Evolutionary conservation across 2,797 vertebrate species (phyloP).

Genomic region (Tinamus major): DNA sequence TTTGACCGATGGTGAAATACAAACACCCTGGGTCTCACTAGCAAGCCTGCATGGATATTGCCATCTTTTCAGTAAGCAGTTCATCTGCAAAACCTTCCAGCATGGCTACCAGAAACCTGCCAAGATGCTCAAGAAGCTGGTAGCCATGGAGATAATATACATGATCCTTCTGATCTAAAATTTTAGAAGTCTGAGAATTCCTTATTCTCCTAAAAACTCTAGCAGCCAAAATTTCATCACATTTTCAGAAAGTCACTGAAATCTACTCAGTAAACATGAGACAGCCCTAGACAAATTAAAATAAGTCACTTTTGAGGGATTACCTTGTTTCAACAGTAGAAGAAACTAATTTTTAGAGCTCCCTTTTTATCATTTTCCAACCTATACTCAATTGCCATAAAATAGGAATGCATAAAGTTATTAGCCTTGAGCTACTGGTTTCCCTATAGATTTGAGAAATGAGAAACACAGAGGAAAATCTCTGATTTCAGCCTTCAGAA

Average conservation of each 20-base stretch:
- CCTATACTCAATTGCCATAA: conserved; percentile 43
- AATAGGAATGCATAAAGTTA: conserved; percentile 56
- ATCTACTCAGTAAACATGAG: background rate
- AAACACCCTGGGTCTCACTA: background rate
- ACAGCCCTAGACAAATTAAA: background rate
- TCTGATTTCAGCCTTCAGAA: conserved; percentile 28
- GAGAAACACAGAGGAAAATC: conserved; percentile 25
- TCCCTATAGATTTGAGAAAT: conserved; percentile 51
- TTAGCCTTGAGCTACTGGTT: conserved; percentile 40
- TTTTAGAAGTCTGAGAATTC: conserved; percentile 54
- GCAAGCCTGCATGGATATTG: background rate
- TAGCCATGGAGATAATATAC: conserved; percentile 64
- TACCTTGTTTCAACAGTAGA: background rate
- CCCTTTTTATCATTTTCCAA: conserved; percentile 27
- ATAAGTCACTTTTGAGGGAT: background rate
- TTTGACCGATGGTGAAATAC: background rate
- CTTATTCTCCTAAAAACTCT: conserved; percentile 38
- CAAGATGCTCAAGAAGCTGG: conserved; percentile 39
- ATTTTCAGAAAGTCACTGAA: conserved; percentile 16
- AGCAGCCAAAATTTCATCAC: background rate
- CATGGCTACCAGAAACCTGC: conserved; percentile 40
- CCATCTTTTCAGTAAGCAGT: background rate
- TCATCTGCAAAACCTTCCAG: conserved; percentile 7
- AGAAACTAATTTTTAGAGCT: conserved; percentile 13
- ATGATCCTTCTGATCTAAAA: conserved; percentile 48